Evolutionary conservation across 2,888 invertebrate species (phyloP).

Genomic region (Therioaphis trifolii): DNA sequence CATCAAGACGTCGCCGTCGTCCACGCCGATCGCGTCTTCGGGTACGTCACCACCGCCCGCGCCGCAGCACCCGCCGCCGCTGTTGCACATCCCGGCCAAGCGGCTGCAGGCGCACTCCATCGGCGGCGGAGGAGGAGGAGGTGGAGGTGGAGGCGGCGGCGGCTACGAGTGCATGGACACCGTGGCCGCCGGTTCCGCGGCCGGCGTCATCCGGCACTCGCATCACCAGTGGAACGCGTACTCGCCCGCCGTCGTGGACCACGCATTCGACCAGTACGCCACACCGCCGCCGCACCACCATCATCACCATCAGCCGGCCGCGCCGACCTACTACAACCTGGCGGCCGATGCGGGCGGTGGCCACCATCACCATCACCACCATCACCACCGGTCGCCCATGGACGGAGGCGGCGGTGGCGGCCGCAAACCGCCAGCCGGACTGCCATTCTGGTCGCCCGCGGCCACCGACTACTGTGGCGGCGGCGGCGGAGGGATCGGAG

Average conservation of each 20-base stretch:
- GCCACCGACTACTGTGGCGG: slow-evolving; percentile 76
- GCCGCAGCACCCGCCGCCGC: slow-evolving; percentile 67
- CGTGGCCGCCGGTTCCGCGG: slow-evolving; percentile 72
- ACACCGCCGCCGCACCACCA: slow-evolving; percentile 64
- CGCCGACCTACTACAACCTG: slow-evolving; percentile 81
- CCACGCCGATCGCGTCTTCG: slow-evolving; percentile 75
- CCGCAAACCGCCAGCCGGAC: slow-evolving; percentile 71
- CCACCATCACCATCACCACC: slow-evolving; percentile 69
- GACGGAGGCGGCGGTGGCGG: slow-evolving; percentile 74
- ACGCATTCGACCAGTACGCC: slow-evolving; percentile 75
- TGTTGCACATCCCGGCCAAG: slow-evolving; percentile 90
- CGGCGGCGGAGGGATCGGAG: slow-evolving; percentile 65
- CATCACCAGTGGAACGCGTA: slow-evolving; percentile 81
- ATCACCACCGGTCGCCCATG: slow-evolving; percentile 65
- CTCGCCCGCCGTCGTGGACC: slow-evolving; percentile 72
- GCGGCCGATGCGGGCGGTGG: slow-evolving; percentile 75
- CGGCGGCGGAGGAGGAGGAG: slow-evolving; percentile 72
- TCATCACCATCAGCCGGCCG: slow-evolving; percentile 70
- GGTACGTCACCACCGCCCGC: slow-evolving; percentile 66
- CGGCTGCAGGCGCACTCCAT: slow-evolving; percentile 74
- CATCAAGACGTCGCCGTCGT: slow-evolving; percentile 72
- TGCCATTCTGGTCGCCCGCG: slow-evolving; percentile 79
- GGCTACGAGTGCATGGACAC: slow-evolving; percentile 69
- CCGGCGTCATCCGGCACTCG: slow-evolving; percentile 82
- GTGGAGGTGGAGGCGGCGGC: slow-evolving; percentile 73